phyloP scores from a whole-genome alignment of 2,113 vertebrate species.

The Toxotes chatareus region DNA sequence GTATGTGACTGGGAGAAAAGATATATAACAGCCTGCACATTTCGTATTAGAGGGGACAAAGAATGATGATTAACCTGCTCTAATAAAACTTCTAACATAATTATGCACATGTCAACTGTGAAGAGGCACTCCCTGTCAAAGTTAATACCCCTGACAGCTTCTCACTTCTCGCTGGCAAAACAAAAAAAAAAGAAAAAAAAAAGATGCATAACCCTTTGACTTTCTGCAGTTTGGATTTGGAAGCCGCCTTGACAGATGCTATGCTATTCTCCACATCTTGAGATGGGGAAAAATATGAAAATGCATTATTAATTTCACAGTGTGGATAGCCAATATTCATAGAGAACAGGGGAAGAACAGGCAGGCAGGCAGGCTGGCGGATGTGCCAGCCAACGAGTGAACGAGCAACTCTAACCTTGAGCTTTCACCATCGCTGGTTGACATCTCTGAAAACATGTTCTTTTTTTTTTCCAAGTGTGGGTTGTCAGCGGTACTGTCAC shows the following conservation, averaged over 20 bases:
- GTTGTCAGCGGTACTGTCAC: conserved; percentile 83
- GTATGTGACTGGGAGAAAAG: conserved; percentile 1
- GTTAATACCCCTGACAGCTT: conserved; percentile 69
- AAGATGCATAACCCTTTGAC: conserved; percentile 71
- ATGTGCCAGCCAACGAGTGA: conserved; percentile 58
- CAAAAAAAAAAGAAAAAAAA: conserved; percentile 51
- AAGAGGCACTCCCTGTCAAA: conserved; percentile 58
- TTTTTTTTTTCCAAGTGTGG: conserved; percentile 66
- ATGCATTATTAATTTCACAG: conserved; percentile 81
- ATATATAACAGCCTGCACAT: conserved; percentile 25
- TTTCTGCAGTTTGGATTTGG: conserved; percentile 72
- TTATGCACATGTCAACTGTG: conserved; percentile 52
- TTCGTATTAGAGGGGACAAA: conserved; percentile 54
- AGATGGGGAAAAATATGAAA: conserved; percentile 56
- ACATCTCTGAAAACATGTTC: conserved; percentile 78
- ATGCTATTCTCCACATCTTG: conserved; percentile 54
- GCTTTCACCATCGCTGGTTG: conserved; percentile 75
- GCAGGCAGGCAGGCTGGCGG: conserved; percentile 49
- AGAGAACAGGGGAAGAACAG: conserved; percentile 53
- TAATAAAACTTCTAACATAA: conserved; percentile 63
- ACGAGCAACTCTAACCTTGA: conserved; percentile 82
- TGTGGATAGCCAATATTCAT: conserved; percentile 69
- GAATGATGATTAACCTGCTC: conserved; percentile 67
- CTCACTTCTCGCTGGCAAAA: conserved; percentile 64
- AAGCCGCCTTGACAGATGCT: conserved; percentile 77